Percentiles rank a stretch among this genome's conserved stretches.
These are phyloP conservation scores for Tiaroga cobitis DNA, from an alignment of 2,797 vertebrate genomes.

Conservation along the genomic window DNA sequence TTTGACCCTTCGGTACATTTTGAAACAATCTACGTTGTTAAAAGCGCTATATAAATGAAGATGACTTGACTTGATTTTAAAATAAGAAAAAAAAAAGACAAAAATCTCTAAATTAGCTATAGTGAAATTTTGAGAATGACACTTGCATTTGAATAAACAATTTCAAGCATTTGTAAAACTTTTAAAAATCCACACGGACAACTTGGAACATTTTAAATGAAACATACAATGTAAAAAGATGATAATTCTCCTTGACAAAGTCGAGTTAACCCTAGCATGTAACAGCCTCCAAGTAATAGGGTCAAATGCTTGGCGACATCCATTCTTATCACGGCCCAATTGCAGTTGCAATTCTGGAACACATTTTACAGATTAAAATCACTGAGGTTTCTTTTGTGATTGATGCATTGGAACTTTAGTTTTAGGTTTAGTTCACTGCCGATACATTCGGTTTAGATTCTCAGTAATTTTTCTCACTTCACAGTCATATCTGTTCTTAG, in stretches of 20 bases:
- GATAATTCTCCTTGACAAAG: not conserved
- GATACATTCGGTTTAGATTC: not conserved
- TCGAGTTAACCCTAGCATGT: not conserved
- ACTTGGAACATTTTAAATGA: not conserved
- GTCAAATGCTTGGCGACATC: not conserved
- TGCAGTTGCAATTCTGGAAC: not conserved
- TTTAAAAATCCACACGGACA: not conserved
- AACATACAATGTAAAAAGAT: not conserved
- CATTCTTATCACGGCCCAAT: not conserved
- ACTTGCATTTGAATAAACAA: not conserved
- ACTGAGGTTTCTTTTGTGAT: not conserved
- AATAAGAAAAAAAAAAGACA: not conserved
- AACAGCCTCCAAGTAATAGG: not conserved
- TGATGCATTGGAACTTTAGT: not conserved
- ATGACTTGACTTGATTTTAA: no score
- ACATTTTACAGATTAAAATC: not conserved
- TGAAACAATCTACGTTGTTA: no score
- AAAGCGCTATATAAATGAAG: no score
- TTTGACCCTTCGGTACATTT: not conserved
- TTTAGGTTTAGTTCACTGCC: not conserved
- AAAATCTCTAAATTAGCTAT: no score
- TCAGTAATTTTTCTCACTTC: not conserved
- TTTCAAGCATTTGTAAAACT: not conserved
- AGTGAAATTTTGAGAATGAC: not conserved
- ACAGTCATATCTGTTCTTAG: not conserved